Evolutionary conservation across 1,140 invertebrate species (phyloP), one percentile per base, ranked within the genome.

Genomic region (Choristoneura fumiferana): DNA sequence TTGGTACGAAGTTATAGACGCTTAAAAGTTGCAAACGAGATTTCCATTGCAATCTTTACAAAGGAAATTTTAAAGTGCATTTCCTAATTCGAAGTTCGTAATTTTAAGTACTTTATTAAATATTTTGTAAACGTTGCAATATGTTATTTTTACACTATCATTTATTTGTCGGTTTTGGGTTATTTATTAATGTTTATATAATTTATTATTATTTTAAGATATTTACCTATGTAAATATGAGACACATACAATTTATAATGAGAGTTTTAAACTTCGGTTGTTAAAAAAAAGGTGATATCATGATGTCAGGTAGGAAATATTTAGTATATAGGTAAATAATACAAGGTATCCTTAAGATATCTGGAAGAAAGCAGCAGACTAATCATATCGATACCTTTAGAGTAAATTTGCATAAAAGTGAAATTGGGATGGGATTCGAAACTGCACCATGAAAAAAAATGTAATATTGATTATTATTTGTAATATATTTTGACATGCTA

Each of bases 121-220:
- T 40, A n/a, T 15, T 49, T 0, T 12, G 18, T 49, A 33, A 22
- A 49, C 17, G 29, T 49, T 49, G 22, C 43, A 49, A 43, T 39
- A 39, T 10, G 2, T 49, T 15, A 49, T 29, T n/a, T 12, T 22
- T 10, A n/a, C n/a, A n/a, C n/a, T n/a, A 22, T 39, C 39, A 56
- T 57, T 57, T 56, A 60, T 69, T 12, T 58, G 45, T 18, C 55
- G 57, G 36, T 39, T 64, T 49, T 66, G 60, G 54, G 64, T 9
- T 61, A 43, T 29, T 56, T 57, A 54, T 49, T 54, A 63, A 56
- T 40, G 59, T 40, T 40, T 62, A 45, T 62, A 57, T 67, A 12
- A 57, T 67, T 53, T 69, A 17, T n/a, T 54, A 29, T 56, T 65
- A 38, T 67, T 58, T 63, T 71, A 69, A 56, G 71, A 58, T 67